Percentiles rank a stretch among this genome's conserved stretches.
Conservation (phyloP, 2,888 invertebrate genomes). For the Ceriagrion tenellum region DNA sequence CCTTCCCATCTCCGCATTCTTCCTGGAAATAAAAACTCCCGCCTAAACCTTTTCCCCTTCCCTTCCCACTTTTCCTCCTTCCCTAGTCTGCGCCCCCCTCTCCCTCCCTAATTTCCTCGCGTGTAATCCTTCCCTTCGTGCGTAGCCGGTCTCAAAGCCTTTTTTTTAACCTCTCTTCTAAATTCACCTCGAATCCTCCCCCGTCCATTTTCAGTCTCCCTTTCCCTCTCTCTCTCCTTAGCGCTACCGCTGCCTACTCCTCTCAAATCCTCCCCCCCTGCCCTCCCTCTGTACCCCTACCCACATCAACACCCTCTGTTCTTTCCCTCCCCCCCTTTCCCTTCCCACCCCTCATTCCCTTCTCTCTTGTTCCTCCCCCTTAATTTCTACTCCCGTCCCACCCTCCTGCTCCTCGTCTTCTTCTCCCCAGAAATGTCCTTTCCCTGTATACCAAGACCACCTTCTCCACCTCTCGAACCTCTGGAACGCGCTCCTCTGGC, state of each 20-base stretch:
- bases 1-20: not conserved
- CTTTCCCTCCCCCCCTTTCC: not conserved
- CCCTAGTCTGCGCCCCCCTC: not conserved
- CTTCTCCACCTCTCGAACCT: not conserved
- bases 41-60: not conserved
- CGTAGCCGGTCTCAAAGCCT: conserved; percentile 44
- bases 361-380: too few species aligned
- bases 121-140: conserved; percentile 56
- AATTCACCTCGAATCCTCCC: not conserved
- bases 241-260: conserved; percentile 1
- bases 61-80: not conserved
- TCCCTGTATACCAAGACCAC: not conserved
- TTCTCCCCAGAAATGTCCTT: not conserved
- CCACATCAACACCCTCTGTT: too few species aligned
- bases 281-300: not conserved
- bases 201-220: not conserved
- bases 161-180: not conserved
- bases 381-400: not conserved
- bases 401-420: not conserved
- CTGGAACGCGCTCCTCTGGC: not conserved
- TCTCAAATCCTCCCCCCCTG: not conserved
- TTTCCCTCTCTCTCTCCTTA: not conserved
- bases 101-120: conserved; percentile 40
- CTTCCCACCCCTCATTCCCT: not conserved
- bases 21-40: not conserved